Evolutionary conservation across 2,888 invertebrate species (phyloP).

Genomic region (Lasioglossum calceatum): DNA sequence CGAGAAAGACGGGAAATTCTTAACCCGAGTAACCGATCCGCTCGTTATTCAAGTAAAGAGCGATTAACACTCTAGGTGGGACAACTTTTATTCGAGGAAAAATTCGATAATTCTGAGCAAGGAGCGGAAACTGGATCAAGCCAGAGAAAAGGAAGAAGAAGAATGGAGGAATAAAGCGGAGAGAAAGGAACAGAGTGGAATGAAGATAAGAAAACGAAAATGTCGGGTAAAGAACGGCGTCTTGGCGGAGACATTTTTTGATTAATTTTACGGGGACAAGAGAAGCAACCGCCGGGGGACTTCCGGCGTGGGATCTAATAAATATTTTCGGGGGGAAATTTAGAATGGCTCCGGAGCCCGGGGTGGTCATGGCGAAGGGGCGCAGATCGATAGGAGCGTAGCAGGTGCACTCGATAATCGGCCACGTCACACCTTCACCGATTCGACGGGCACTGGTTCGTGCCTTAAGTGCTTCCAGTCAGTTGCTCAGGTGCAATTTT

Average conservation of each 20-base stretch:
- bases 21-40: slow-evolving; percentile 12
- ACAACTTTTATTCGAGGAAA: slow-evolving; percentile 57
- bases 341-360: slow-evolving; percentile 23
- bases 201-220: background rate
- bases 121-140: slow-evolving; percentile 26
- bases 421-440: slow-evolving; percentile 62
- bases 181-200: background rate
- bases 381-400: slow-evolving; percentile 61
- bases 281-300: slow-evolving; percentile 37
- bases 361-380: background rate
- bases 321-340: slow-evolving; percentile 64
- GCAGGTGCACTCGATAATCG: slow-evolving; percentile 72
- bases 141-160: background rate
- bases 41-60: slow-evolving; percentile 26
- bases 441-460: slow-evolving; percentile 50
- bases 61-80: slow-evolving; percentile 36
- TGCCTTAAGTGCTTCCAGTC: slow-evolving; percentile 65
- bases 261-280: slow-evolving; percentile 61
- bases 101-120: slow-evolving; percentile 38
- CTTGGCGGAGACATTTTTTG: slow-evolving; percentile 43
- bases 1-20: slow-evolving; percentile 3
- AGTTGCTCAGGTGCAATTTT: slow-evolving; percentile 74
- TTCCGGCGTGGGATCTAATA: slow-evolving; percentile 56
- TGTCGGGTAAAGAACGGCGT: slow-evolving; percentile 2
- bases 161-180: background rate